phyloP scores from a whole-genome alignment of 2,797 vertebrate genomes.

The Gastrophryne carolinensis region DNA sequence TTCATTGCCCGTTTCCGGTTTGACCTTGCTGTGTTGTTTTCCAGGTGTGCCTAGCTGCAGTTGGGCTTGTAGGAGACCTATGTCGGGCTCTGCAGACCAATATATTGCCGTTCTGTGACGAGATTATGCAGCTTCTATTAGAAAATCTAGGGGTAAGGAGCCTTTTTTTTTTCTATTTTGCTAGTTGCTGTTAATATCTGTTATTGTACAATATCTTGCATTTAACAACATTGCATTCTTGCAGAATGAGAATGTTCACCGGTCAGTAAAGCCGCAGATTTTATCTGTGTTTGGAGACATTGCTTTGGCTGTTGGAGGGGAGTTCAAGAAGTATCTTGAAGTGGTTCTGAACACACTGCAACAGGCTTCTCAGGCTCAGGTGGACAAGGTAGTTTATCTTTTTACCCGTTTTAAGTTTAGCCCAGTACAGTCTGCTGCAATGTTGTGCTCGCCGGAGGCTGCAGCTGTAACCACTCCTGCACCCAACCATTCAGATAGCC shows the following conservation, averaged over 20 bases:
- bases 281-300: slow-evolving; percentile 95
- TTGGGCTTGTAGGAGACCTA: slow-evolving; percentile 93
- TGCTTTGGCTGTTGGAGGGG: slow-evolving; percentile 93
- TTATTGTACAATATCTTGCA: too few relatives aligned
- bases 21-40: slow-evolving; percentile 18
- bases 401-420: background rate
- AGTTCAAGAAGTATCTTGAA: slow-evolving; percentile 97
- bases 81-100: slow-evolving; percentile 91
- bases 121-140: slow-evolving; percentile 95
- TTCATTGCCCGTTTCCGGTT: background rate
- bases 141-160: slow-evolving; percentile 94
- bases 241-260: slow-evolving; percentile 95
- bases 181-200: background rate
- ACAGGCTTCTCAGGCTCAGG: slow-evolving; percentile 95
- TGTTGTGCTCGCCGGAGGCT: too few relatives aligned
- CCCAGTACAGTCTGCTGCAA: too few relatives aligned
- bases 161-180: background rate
- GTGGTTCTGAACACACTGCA: slow-evolving; percentile 95
- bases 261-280: slow-evolving; percentile 97
- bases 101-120: slow-evolving; percentile 94
- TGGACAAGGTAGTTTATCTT: slow-evolving; percentile 82
- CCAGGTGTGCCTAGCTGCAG: slow-evolving; percentile 93
- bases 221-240: too few relatives aligned
- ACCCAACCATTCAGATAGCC: too few relatives aligned
- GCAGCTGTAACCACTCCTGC: too few relatives aligned